These are phyloP conservation scores for Hoplodrina blanda DNA, from an alignment of 2,888 invertebrate genomes.

Conservation along the genomic window DNA sequence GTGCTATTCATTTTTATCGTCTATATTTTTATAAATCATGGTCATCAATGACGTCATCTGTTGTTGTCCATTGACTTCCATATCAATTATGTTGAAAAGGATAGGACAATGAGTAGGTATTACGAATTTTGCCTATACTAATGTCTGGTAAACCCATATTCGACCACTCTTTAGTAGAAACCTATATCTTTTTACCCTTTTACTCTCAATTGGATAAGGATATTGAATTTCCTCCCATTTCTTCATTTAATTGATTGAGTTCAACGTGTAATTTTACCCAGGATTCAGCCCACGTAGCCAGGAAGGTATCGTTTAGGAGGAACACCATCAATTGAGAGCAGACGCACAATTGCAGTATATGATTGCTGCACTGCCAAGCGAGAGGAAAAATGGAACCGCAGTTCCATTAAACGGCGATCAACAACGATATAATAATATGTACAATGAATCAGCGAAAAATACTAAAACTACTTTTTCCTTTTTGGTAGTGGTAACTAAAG, in stretches of 20 bases:
- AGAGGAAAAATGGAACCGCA: conserved; percentile 13
- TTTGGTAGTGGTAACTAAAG: not conserved
- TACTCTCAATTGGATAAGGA: conserved; percentile 47
- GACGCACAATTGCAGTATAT: conserved; percentile 58
- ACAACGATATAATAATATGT: not conserved
- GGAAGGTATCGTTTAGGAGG: conserved; percentile 73
- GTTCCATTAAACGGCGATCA: conserved; percentile 5
- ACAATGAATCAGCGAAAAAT: no score
- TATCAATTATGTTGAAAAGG: not conserved
- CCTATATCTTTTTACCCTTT: conserved; percentile 12
- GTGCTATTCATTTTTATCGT: conserved; percentile 1
- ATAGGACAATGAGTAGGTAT: not conserved
- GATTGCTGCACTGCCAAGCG: conserved; percentile 31
- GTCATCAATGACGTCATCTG: not conserved
- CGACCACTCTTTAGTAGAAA: not conserved
- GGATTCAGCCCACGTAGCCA: conserved; percentile 70
- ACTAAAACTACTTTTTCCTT: not conserved
- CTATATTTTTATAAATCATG: conserved; percentile 1
- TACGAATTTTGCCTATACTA: no score
- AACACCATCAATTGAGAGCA: conserved; percentile 72
- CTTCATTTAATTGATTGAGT: conserved; percentile 66
- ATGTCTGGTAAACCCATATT: no score
- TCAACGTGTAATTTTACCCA: conserved; percentile 64
- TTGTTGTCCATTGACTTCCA: conserved; percentile 13
- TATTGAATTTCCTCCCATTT: conserved; percentile 65